Base-by-base conservation (phyloP, 2,113 vertebrate genomes). In the Boleophthalmus pectinirostris region DNA sequence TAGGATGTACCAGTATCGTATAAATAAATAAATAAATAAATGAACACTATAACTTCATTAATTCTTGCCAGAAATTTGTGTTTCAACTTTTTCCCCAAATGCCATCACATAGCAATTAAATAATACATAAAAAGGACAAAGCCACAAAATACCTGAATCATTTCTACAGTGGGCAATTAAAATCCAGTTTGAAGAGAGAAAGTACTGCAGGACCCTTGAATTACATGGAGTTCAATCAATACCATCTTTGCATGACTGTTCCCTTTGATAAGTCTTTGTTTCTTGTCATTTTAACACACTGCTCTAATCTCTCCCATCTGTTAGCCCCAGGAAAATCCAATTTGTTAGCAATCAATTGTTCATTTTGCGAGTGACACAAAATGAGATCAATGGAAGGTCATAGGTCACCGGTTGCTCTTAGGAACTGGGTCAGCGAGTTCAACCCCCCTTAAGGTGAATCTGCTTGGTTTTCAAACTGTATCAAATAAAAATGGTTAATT, bases 341-440 rank as follows among this genome's bases (percentile, higher is more conserved):
- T 87, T 69, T 75, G 15, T 23, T 13, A 81, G 21, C 29, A 66
- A 64, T 84, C 81, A 51, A 69, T 76, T 80, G 20, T 66, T 8
- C 1, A 58, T 74, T 18, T 74, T 77, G 2, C 69, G 61, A 47
- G 51, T 73, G 54, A 46, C 67, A 81, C 79, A 51, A 60, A 66
- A 78, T 23, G 1, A 29, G 69, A 82, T 84, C 69, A 79, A 78
- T 78, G 3, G 38, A 66, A 75, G 73, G 78, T 72, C 78, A 77
- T 58, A 86, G 38, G 69, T 79, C 69, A 25, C 15, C 2, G 35
- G 25, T 53, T 63, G 60, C 60, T 63, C 60, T 73, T 81, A 33
- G 66, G 11, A 74, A 74, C 16, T 24, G 1, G 35, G 66, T 82
- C 73, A 78, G 67, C 5, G 51, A 72, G 56, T 70, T 10, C 66